Evolutionary conservation across 92 coral and sea anemone species (phyloP).

Genomic region (Palythoa caribaeorum): DNA sequence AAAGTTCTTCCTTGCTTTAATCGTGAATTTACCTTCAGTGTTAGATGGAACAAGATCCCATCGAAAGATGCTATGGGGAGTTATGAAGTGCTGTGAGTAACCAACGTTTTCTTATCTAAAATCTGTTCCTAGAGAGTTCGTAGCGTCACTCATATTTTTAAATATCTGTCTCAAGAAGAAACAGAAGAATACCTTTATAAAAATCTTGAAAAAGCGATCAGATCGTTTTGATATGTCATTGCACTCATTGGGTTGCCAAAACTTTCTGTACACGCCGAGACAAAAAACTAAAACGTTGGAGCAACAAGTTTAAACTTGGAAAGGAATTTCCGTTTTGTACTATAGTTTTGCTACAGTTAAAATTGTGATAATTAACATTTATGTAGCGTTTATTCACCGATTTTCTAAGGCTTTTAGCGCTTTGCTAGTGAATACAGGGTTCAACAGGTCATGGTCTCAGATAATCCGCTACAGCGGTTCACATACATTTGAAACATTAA

Average conservation of each 20-base stretch:
- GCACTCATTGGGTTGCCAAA: neutral
- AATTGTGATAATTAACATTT: too few species aligned
- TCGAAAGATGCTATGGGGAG: conserved; percentile 89
- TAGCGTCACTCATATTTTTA: neutral
- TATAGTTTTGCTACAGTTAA: neutral
- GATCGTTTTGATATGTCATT: neutral
- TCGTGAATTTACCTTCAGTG: conserved; percentile 56
- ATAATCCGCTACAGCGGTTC: too few species aligned
- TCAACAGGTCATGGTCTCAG: too few species aligned
- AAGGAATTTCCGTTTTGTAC: neutral
- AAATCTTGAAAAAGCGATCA: too few species aligned
- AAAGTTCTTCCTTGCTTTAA: too few species aligned
- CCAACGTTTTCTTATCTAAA: neutral
- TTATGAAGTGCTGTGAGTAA: conserved; percentile 93
- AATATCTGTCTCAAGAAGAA: neutral
- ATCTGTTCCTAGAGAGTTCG: neutral
- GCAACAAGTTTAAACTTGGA: neutral
- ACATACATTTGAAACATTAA: too few species aligned
- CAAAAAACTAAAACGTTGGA: neutral
- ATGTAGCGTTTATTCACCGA: too few species aligned
- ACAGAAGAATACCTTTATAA: neutral
- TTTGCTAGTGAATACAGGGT: too few species aligned
- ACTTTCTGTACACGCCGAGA: neutral
- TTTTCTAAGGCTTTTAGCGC: too few species aligned
- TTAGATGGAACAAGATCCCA: conserved; percentile 95